Evolutionary conservation across 2,888 invertebrate species (phyloP), one percentile per base, ranked within the genome.

Genomic region (Troides aeacus): DNA sequence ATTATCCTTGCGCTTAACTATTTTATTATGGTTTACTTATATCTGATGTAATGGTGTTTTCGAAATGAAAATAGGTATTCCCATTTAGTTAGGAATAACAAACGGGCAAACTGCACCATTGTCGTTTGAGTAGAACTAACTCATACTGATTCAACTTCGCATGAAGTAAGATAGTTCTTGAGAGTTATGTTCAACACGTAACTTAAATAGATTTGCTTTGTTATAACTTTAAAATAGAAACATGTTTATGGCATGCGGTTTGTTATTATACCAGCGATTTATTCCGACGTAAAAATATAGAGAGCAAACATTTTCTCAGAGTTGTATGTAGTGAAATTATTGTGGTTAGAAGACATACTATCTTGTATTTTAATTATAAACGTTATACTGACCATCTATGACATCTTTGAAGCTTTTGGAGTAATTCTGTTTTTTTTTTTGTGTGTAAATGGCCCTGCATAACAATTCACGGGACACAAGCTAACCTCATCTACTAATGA

Each of bases 81-180:
- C 23, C 23, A 24, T 58, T 58, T 62, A 62, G 59, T 59, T 59
- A n/a, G 24, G n/a, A 46, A 50, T 60, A 50, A 66, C 50, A 12
- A 60, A 30, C 30, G 24, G 15, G 46, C 21, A 59, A 66, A 66
- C 30, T 50, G 50, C 36, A 65, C 39, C 58, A 58, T 39, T 30
- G 59, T 30, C 36, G 7, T 10, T 30, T 24, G 46, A 60, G 65
- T 50, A 21, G 15, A 66, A 66, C 66, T 66, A 60, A 60, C 46
- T 50, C 60, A 24, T 15, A 66, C 66, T 50, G 58, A 59, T 57
- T 36, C 57, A 64, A 66, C 50, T 36, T 24, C 24, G 39, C 2
- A n/a, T 66, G 59, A 66, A 50, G 59, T 66, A 46, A 60, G 60
- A 59, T 66, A 66, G 60, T 36, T 50, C 59, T 46, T 60, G 21